Evolutionary conservation across 2,113 vertebrate genomes (phyloP), one percentile per base, ranked within the genome.

Genomic region (Aepyceros melampus): DNA sequence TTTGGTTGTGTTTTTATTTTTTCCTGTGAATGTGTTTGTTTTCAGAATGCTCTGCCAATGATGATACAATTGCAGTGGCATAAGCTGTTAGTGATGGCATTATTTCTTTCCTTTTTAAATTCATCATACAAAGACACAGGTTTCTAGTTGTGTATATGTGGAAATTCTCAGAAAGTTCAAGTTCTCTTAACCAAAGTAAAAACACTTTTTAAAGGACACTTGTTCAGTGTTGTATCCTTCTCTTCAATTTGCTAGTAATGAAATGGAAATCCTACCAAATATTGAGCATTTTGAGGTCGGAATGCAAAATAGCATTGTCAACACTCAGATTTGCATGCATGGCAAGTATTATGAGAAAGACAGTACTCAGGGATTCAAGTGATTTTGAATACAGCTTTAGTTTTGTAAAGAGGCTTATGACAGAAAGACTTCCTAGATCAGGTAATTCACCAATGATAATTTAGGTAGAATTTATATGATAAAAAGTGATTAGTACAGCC

Each of bases 191-290:
- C 36, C 43, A 56, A 91, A 82, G 23, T 36, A n/a, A 45, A 64
- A 79, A 60, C 40, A 11, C 2, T 40, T 79, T 91, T 47, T 43
- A 36, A 96, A 91, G 83, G 36, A 21, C 17, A n/a, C 2, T 85
- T 67, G 16, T 45, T 93, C 5, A 40, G 33, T n/a, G 85, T 8
- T 87, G 1, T 19, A 60, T 43, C 1, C 2, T 67, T 93, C 36
- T 87, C 1, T 95, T 71, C 25, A 67, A 21, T 71, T 43, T 89
- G 21, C 56, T 91, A 81, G 60, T 74, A 43, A 92, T 88, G 89
- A 76, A 91, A 96, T 88, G 86, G 51, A 97, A 60, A 92, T 95
- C 45, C 31, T 94, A 91, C 36, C 81, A 71, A 40, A 84, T 84
- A 53, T 7, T 91, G 83, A 86, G 8, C 58, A 3, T 12, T 89